Evolutionary conservation across 2,113 vertebrate species (phyloP).

Genomic region (Callipepla squamata): DNA sequence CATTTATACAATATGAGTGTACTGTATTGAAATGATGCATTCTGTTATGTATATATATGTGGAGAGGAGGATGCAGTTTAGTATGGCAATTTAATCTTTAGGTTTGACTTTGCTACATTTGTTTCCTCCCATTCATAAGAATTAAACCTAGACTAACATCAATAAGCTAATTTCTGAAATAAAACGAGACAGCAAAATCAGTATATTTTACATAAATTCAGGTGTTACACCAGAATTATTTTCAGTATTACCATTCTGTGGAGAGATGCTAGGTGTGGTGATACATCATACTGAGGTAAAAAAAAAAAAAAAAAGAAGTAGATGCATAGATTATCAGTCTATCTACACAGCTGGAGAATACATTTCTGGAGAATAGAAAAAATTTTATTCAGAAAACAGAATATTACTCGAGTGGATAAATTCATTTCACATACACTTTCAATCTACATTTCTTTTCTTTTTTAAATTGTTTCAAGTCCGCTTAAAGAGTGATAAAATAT

Average conservation of each 20-base stretch:
- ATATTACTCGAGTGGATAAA: background rate
- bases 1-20: background rate
- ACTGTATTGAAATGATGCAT: background rate
- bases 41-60: background rate
- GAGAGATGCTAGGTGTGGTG: background rate
- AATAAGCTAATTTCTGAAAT: background rate
- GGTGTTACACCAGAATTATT: background rate
- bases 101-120: background rate
- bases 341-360: background rate
- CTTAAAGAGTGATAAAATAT: background rate
- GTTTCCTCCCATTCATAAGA: background rate
- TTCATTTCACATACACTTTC: background rate
- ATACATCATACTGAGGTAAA: background rate
- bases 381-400: background rate
- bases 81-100: background rate
- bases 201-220: background rate
- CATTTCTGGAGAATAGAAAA: background rate
- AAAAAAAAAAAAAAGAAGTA: background rate
- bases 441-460: background rate
- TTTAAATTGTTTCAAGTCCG: background rate
- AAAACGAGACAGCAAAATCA: background rate
- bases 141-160: background rate
- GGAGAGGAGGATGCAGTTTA: background rate
- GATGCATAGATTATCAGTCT: background rate
- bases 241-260: background rate